Percentiles rank a stretch among this genome's conserved stretches.
phyloP scores from a whole-genome alignment of 2,797 vertebrate genomes.

The Gephyroberyx darwinii region DNA sequence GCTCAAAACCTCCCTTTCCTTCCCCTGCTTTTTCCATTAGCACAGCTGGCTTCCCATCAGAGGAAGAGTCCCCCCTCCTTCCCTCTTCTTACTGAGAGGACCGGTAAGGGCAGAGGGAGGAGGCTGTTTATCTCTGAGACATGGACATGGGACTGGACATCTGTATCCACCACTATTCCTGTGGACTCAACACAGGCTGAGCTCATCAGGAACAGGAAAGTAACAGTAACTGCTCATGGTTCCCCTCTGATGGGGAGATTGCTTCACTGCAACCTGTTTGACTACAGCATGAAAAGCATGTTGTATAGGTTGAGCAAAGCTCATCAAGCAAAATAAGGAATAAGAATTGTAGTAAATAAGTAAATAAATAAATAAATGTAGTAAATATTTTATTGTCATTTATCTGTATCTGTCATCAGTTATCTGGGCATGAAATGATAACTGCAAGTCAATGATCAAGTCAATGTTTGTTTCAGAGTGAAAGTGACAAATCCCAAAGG shows the following conservation, averaged over 20 bases:
- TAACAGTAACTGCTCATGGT: constrained; percentile 18
- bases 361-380: too few relatives aligned
- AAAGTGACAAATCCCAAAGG: not conserved
- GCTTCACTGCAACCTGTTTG: constrained; percentile 40
- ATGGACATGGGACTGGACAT: constrained; percentile 51
- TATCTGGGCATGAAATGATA: too few relatives aligned
- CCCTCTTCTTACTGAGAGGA: constrained; percentile 45
- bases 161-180: constrained; percentile 52
- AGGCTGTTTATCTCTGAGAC: constrained; percentile 29
- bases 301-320: not conserved
- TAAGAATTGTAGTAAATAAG: not conserved
- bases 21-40: constrained; percentile 58
- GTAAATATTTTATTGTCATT: not conserved
- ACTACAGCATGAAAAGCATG: not conserved
- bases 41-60: constrained; percentile 54
- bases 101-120: constrained; percentile 25
- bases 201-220: constrained; percentile 42
- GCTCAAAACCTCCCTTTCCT: constrained; percentile 65
- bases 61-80: constrained; percentile 46
- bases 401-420: not conserved
- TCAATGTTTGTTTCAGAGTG: too few relatives aligned
- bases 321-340: not conserved
- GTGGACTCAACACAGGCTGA: constrained; percentile 38
- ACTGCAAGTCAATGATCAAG: too few relatives aligned
- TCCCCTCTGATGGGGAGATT: constrained; percentile 55